Evolutionary conservation across 2,888 invertebrate genomes (phyloP), one percentile per base, ranked within the genome.

Genomic region (Andrena bicolor): DNA sequence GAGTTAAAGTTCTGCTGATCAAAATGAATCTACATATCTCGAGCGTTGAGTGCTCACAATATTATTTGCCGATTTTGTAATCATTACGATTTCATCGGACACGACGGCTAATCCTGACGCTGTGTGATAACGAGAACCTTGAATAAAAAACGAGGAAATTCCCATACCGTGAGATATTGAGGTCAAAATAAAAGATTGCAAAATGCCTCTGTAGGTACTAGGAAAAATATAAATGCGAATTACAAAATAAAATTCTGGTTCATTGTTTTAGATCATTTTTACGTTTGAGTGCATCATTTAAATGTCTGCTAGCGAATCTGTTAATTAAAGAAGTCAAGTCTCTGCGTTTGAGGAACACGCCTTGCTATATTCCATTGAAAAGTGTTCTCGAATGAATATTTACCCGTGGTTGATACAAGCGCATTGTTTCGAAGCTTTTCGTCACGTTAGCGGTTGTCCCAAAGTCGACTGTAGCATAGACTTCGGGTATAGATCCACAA

Each of bases 401-500:
- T 90, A 93, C 94, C 85, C 77, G 93, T 0, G 95, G 95, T 92
- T 96, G 95, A 86, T 94, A 94, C 16, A 88, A 88, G 23, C 96
- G 94, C 81, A 96, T 93, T 6, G 92, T 87, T 48, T 89, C 88
- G 93, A 96, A 96, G 13, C 91, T 90, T n/a, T 89, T 84, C 0
- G 82, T 87, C 0, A 95, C 94, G 87, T 94, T 94, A 2, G 76
- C 30, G 6, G 72, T 85, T 1, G 95, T 92, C 8, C 96, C 97
- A 92, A 97, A 97, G 91, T 98, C 98, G 75, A 97, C 94, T 0
- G 98, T 98, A 1, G 97, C 96, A 76, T 97, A 96, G 0, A 96
- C 96, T 3, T 95, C 96, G 0, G 96, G 94, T 8, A 97, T 95
- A 30, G 95, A 94, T 0, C 98, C 98, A 88, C 96, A 96, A 51